phyloP scores from a whole-genome alignment of 2,888 invertebrate species.

The Argyresthia goedartella region DNA sequence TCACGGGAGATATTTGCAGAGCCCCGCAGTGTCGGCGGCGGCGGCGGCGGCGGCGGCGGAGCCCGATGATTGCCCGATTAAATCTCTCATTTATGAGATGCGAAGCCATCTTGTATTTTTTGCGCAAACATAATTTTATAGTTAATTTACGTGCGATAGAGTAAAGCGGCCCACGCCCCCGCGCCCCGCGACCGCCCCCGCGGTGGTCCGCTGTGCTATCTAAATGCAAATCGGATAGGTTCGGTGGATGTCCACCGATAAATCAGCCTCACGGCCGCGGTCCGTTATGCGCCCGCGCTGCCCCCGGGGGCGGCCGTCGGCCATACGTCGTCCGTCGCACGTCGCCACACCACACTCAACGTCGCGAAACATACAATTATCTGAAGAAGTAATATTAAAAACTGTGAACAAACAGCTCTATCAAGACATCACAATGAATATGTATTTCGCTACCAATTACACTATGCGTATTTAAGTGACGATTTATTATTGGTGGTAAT shows the following conservation, averaged over 20 bases:
- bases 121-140: slow-evolving; percentile 43
- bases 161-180: slow-evolving; percentile 24
- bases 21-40: slow-evolving; percentile 7
- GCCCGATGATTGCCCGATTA: slow-evolving; percentile 33
- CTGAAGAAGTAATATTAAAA: background rate
- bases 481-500: background rate
- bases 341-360: slow-evolving; percentile 4
- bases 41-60: slow-evolving; percentile 11
- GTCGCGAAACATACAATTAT: slow-evolving; percentile 7
- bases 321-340: slow-evolving; percentile 15
- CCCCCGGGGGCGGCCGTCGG: slow-evolving; percentile 25
- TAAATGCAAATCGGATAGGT: slow-evolving; percentile 70
- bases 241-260: slow-evolving; percentile 60
- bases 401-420: slow-evolving; percentile 1
- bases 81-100: slow-evolving; percentile 40
- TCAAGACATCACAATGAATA: background rate
- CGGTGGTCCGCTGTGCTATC: slow-evolving; percentile 44
- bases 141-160: slow-evolving; percentile 58
- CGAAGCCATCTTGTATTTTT: slow-evolving; percentile 30
- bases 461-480: no score
- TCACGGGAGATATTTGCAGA: slow-evolving; percentile 21
- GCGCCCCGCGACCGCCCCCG: slow-evolving; percentile 22
- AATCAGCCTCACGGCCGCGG: slow-evolving; percentile 46
- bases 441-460: no score
- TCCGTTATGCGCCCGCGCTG: slow-evolving; percentile 41